phyloP scores from a whole-genome alignment of 2,888 invertebrate genomes.

The Punctoribates punctum region DNA sequence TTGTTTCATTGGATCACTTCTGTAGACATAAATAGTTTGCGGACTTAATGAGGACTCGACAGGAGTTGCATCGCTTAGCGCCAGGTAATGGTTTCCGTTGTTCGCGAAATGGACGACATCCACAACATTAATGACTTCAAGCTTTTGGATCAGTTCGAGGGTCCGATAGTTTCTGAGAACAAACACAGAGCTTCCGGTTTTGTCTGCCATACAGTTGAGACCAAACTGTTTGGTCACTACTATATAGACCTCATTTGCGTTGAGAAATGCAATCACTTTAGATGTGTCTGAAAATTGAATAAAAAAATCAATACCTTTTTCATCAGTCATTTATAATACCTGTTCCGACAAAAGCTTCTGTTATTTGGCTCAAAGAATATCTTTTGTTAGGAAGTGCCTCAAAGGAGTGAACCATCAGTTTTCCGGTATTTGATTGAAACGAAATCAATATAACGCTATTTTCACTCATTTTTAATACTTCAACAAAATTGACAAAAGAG shows the following conservation, averaged over 20 bases:
- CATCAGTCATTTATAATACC: background rate
- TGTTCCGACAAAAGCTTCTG: background rate
- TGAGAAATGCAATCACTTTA: slow-evolving; percentile 19
- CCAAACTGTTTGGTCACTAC: slow-evolving; percentile 2
- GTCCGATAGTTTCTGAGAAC: background rate
- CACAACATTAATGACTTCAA: slow-evolving; percentile 4
- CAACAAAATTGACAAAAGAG: background rate
- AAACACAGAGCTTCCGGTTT: background rate
- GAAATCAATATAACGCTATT: background rate
- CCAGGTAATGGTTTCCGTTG: slow-evolving; percentile 18
- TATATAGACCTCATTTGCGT: background rate
- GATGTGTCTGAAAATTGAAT: background rate
- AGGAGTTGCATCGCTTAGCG: slow-evolving; percentile 1
- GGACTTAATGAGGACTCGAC: background rate
- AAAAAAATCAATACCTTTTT: background rate
- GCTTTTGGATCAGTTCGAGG: slow-evolving; percentile 14
- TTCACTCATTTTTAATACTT: background rate
- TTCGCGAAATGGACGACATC: slow-evolving; percentile 17
- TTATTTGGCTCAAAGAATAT: background rate
- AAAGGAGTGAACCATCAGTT: slow-evolving; percentile 11
- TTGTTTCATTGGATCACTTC: background rate
- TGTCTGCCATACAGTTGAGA: background rate
- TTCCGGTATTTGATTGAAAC: slow-evolving; percentile 6
- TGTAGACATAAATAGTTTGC: slow-evolving; percentile 25
- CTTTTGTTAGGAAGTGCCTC: background rate